These are phyloP conservation scores for Augochlora pura DNA, from an alignment of 1,140 invertebrate species.

Conservation along the genomic window DNA sequence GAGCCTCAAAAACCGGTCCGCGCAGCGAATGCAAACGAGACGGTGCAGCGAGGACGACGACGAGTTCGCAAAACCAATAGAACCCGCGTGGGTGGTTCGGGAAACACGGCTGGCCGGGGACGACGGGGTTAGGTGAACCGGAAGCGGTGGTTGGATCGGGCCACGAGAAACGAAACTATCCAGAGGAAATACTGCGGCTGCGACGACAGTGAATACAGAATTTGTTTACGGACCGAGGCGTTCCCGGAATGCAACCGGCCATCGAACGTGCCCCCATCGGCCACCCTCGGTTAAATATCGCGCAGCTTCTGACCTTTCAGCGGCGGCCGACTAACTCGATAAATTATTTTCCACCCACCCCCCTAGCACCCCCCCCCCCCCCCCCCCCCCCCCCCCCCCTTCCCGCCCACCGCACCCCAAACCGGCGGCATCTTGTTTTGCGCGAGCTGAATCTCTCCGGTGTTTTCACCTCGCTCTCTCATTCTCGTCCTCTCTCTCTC, in stretches of 20 bases:
- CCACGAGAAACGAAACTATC: neutral
- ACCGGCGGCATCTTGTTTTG: too few relatives aligned
- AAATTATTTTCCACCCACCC: conserved; percentile 1
- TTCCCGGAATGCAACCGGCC: neutral
- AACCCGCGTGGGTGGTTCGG: neutral
- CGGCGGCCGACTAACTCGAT: neutral
- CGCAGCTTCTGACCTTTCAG: conserved; percentile 1
- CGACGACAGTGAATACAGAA: conserved; percentile 30
- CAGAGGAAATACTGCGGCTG: conserved; percentile 25
- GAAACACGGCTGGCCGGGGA: neutral
- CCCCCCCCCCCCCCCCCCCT: too few relatives aligned
- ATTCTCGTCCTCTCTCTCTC: neutral
- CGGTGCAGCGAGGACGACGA: too few relatives aligned
- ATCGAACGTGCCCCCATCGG: neutral
- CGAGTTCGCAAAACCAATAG: conserved; percentile 21
- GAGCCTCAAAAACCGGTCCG: neutral
- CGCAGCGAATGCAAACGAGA: conserved; percentile 27
- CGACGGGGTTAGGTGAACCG: neutral
- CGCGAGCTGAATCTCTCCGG: neutral
- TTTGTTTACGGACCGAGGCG: conserved; percentile 28
- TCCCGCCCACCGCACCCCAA: too few relatives aligned
- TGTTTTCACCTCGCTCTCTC: too few relatives aligned
- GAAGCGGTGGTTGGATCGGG: neutral
- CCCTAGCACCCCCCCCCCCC: too few relatives aligned
- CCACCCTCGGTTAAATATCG: conserved; percentile 2